Base-by-base conservation (phyloP, 1,140 invertebrate genomes). In the Acromyrmex heyeri region DNA sequence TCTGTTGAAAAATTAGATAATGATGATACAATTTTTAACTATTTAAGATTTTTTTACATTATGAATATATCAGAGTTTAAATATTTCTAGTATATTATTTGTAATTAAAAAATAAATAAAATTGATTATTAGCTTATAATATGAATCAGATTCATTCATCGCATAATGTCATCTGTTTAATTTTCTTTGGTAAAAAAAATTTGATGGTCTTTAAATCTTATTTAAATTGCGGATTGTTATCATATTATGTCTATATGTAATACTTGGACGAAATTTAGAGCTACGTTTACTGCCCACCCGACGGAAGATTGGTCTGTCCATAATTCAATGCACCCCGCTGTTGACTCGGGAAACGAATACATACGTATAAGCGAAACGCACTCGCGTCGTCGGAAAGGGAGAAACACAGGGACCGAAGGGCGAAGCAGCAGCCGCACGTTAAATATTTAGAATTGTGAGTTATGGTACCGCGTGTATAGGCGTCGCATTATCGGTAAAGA, bases 401-500 rank as follows among this genome's bases (percentile, higher is more conserved):
- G 67, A 81, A 85, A 72, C 34, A 86, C 59, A 50, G 86, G 62
- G 50, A 62, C 55, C 24, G 70, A 61, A 61, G 65, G 76, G 76
- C 77, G 83, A 64, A 82, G 75, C 83, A 85, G 77, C 73, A 70
- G 77, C 64, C 77, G 76, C 48, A 61, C 53, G 78, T 92, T 92
- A 90, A 92, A 92, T 92, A 92, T 92, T 92, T 92, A 90, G 87
- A 90, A 91, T 89, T 69, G 79, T 89, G 89, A 92, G 86, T 92
- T 92, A 92, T 86, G 85, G 59, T 87, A 81, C 77, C 86, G 85
- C 88, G 88, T 86, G 85, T 85, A 91, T 91, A 91, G 82, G 88
- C 86, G 91, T 92, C 89, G 87, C 90, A 91, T 92, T 92, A 91
- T 90, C 88, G 89, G 91, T 92, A 92, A 91, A 92, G 92, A 92